These are phyloP conservation scores for Protodeltote pygarga DNA, from an alignment of 2,888 invertebrate species.

Conservation along the genomic window DNA sequence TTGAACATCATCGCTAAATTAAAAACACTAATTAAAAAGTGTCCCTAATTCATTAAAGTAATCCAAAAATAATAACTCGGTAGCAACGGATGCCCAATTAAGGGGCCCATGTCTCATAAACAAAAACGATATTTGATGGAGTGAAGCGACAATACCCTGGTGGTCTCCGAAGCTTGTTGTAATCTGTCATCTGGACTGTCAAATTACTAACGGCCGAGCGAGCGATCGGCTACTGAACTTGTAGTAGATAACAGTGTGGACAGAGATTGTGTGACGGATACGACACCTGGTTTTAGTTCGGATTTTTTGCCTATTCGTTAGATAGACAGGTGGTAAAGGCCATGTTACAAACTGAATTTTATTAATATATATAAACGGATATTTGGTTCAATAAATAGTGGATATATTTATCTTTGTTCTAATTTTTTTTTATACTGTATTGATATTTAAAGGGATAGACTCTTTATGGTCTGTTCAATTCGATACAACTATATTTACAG, in stretches of 20 bases:
- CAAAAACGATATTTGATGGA: constrained; percentile 71
- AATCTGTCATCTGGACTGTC: constrained; percentile 87
- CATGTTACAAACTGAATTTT: too few species aligned
- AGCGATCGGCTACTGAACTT: constrained; percentile 86
- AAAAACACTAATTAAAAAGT: constrained; percentile 36
- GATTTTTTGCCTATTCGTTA: constrained; percentile 43
- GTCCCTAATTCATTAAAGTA: constrained; percentile 32
- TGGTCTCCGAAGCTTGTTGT: constrained; percentile 77
- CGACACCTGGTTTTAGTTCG: constrained; percentile 27
- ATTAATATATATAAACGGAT: too few species aligned
- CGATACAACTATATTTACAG: too few species aligned
- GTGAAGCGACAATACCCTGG: constrained; percentile 79
- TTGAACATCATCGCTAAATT: constrained; percentile 15
- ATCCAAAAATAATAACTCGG: constrained; percentile 32
- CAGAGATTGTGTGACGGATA: constrained; percentile 58
- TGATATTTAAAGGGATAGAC: too few species aligned
- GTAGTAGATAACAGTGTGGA: constrained; percentile 79
- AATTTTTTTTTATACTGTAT: too few species aligned
- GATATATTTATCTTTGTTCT: too few species aligned
- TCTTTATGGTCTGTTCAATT: too few species aligned
- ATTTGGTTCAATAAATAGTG: too few species aligned
- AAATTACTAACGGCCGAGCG: constrained; percentile 86
- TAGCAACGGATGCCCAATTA: constrained; percentile 75
- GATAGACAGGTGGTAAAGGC: too few species aligned
- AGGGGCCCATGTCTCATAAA: constrained; percentile 61